Evolutionary conservation across 2,888 invertebrate genomes (phyloP).

Genomic region (Watsonalla binaria): DNA sequence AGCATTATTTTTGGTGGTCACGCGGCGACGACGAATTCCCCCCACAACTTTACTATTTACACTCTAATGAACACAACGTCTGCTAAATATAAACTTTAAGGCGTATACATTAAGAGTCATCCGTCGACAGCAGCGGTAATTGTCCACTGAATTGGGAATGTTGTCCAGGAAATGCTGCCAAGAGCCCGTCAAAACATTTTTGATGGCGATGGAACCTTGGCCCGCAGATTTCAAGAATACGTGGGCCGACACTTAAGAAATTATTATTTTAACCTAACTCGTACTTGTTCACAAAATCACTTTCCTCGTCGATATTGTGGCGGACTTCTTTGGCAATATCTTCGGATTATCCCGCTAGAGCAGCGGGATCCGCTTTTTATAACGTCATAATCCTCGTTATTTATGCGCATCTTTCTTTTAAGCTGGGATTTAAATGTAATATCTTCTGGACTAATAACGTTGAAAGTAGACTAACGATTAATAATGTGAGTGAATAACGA

Average conservation of each 20-base stretch:
- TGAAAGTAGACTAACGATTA: neutral
- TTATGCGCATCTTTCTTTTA: neutral
- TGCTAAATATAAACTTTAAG: neutral
- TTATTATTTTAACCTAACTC: slow-evolving; percentile 1
- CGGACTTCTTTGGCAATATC: neutral
- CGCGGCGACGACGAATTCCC: neutral
- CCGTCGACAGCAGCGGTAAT: neutral
- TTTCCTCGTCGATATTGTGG: neutral
- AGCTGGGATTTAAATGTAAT: neutral
- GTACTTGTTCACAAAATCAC: neutral
- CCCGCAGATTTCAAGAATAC: slow-evolving; percentile 9
- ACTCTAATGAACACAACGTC: neutral
- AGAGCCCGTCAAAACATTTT: slow-evolving; percentile 26
- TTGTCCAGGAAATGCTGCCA: slow-evolving; percentile 23
- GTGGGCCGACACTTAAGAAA: neutral
- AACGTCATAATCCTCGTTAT: neutral
- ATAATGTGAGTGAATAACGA: too few species aligned
- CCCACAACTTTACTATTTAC: neutral
- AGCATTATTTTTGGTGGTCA: neutral
- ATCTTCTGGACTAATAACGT: neutral
- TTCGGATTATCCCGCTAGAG: neutral
- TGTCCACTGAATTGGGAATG: slow-evolving; percentile 12
- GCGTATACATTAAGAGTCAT: neutral
- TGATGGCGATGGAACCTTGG: slow-evolving; percentile 15
- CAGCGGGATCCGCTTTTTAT: neutral